A percentile compares a stretch with the other conserved stretches of the same genome.
These are phyloP conservation scores for Rhysida immarginata DNA, from an alignment of 1,140 invertebrate species.

Conservation along the genomic window DNA sequence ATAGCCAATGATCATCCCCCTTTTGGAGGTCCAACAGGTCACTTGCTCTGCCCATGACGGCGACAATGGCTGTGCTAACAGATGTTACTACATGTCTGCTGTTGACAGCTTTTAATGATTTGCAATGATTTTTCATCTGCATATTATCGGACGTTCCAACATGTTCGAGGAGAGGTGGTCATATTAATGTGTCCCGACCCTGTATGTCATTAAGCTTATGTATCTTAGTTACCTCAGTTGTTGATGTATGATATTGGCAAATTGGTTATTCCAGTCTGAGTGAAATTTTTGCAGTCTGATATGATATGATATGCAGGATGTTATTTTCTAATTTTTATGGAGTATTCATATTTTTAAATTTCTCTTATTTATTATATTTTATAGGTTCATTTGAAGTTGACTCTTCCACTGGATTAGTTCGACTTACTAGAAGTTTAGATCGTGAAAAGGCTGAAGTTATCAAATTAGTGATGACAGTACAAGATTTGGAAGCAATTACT, in stretches of 20 bases:
- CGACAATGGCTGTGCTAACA: too few species aligned
- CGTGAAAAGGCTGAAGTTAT: conserved; percentile 68
- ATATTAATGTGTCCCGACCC: too few species aligned
- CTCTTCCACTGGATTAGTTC: conserved; percentile 13
- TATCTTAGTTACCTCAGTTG: too few species aligned
- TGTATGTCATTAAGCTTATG: too few species aligned
- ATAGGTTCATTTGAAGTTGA: conserved; percentile 15
- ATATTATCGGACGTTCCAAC: too few species aligned
- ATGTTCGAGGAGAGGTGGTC: too few species aligned
- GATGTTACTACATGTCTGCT: too few species aligned
- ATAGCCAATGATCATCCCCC: too few species aligned
- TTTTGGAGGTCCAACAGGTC: too few species aligned
- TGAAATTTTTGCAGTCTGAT: neutral
- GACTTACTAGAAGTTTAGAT: conserved; percentile 42
- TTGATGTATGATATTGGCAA: neutral
- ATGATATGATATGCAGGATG: neutral
- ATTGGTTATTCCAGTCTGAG: neutral
- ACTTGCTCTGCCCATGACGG: too few species aligned
- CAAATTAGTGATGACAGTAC: conserved; percentile 54
- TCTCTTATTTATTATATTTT: neutral
- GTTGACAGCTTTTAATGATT: too few species aligned
- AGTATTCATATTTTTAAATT: neutral
- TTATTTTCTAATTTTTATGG: neutral
- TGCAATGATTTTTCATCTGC: too few species aligned
- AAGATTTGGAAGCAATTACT: conserved; percentile 65